phyloP scores from a whole-genome alignment of 2,888 invertebrate genomes.

The Amblyjoppa proteus region DNA sequence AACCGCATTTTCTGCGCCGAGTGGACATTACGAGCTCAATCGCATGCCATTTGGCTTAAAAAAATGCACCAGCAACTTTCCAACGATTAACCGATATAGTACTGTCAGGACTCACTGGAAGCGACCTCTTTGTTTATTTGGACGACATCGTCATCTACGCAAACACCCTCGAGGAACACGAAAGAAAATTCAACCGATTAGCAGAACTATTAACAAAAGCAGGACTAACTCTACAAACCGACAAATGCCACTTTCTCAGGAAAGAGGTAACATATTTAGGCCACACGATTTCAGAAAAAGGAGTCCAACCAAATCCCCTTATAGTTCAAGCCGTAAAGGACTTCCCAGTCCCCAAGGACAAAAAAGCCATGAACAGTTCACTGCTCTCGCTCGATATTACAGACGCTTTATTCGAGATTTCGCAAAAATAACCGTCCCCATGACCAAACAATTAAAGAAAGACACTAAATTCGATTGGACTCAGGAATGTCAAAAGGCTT shows the following conservation, averaged over 20 bases:
- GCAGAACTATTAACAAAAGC: not conserved
- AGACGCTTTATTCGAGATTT: not conserved
- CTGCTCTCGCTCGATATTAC: not conserved
- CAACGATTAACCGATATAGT: slow-evolving; percentile 59
- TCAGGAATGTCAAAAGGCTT: slow-evolving; percentile 3
- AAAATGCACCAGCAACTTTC: slow-evolving; percentile 9
- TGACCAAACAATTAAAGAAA: slow-evolving; percentile 47
- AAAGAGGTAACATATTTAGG: slow-evolving; percentile 59
- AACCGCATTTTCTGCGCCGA: too few species aligned
- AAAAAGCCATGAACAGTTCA: slow-evolving; percentile 37
- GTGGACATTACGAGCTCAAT: too few species aligned
- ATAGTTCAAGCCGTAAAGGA: slow-evolving; percentile 29
- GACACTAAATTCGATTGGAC: slow-evolving; percentile 57
- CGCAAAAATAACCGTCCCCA: slow-evolving; percentile 34
- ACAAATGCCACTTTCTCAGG: not conserved
- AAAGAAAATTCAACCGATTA: slow-evolving; percentile 51
- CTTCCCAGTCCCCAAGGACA: slow-evolving; percentile 26
- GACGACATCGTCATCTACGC: not conserved
- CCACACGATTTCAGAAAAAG: slow-evolving; percentile 60
- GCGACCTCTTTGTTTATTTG: slow-evolving; percentile 47
- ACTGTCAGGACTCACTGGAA: slow-evolving; percentile 46
- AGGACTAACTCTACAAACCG: not conserved
- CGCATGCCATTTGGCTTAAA: too few species aligned
- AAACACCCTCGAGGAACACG: slow-evolving; percentile 45
- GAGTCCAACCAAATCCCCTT: slow-evolving; percentile 50